Evolutionary conservation across 2,797 vertebrate genomes (phyloP).

Genomic region (Apogon hyalosoma): DNA sequence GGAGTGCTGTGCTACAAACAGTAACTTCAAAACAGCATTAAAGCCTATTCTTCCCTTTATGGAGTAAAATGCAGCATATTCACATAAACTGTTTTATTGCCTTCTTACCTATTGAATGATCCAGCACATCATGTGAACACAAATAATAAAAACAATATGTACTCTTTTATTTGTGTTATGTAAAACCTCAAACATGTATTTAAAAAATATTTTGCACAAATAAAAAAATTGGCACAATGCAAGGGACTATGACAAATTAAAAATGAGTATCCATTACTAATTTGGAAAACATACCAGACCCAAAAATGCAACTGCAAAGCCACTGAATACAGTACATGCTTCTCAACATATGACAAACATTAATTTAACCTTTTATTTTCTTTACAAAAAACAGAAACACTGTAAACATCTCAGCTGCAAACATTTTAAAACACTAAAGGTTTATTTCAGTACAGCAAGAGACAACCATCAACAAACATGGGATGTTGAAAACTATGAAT

Average conservation of each 20-base stretch:
- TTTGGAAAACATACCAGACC: background rate
- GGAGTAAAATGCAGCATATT: background rate
- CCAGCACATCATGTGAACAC: background rate
- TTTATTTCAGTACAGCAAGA: background rate
- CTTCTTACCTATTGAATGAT: background rate
- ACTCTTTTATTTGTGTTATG: too few relatives aligned
- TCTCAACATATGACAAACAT: conserved; percentile 19
- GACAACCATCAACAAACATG: conserved; percentile 1
- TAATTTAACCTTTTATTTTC: conserved; percentile 3
- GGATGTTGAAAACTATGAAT: background rate
- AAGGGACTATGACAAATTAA: conserved; percentile 31
- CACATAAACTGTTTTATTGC: background rate
- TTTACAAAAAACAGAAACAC: conserved; percentile 14
- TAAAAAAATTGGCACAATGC: conserved; percentile 51
- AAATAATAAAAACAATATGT: conserved; percentile 1
- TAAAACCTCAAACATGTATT: conserved; percentile 49
- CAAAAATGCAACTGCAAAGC: background rate
- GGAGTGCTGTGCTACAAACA: conserved; percentile 20
- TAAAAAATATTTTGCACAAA: conserved; percentile 56
- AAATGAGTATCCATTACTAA: conserved; percentile 22
- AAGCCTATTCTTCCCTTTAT: background rate
- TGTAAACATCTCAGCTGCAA: conserved; percentile 10
- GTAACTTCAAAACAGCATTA: background rate
- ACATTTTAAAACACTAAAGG: conserved; percentile 28
- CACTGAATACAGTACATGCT: background rate